These are phyloP conservation scores for Drosophila micromelanica DNA, from an alignment of 1,140 invertebrate genomes.

Conservation along the genomic window DNA sequence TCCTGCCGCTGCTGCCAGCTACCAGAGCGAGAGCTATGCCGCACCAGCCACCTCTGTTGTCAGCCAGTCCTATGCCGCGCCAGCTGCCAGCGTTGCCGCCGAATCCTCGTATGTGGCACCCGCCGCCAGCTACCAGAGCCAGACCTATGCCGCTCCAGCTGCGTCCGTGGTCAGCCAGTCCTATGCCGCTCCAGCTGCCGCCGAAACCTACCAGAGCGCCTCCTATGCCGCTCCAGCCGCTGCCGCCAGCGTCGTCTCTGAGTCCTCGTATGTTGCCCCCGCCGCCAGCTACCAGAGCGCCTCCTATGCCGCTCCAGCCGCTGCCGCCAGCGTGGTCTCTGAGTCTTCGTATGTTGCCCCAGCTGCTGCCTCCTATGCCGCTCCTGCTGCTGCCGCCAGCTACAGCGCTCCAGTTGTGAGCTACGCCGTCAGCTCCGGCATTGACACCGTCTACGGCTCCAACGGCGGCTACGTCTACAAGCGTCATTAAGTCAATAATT, in stretches of 20 bases:
- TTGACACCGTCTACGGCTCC: slow-evolving; percentile 66
- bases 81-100: neutral
- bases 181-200: slow-evolving; percentile 18
- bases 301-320: slow-evolving; percentile 9
- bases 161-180: neutral
- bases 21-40: slow-evolving; percentile 19
- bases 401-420: slow-evolving; percentile 37
- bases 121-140: slow-evolving; percentile 25
- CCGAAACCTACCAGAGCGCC: slow-evolving; percentile 22
- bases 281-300: slow-evolving; percentile 25
- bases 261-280: neutral
- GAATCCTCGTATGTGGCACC: slow-evolving; percentile 28
- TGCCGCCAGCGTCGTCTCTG: slow-evolving; percentile 9
- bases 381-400: slow-evolving; percentile 32
- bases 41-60: slow-evolving; percentile 14
- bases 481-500: slow-evolving; percentile 40
- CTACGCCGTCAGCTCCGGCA: slow-evolving; percentile 25
- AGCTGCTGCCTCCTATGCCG: slow-evolving; percentile 28
- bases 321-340: slow-evolving; percentile 23
- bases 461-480: slow-evolving; percentile 76
- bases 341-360: slow-evolving; percentile 38
- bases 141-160: slow-evolving; percentile 15
- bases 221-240: slow-evolving; percentile 11
- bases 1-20: slow-evolving; percentile 40
- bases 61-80: slow-evolving; percentile 27